Conservation (phyloP, 1,140 invertebrate genomes). For the Colletes latitarsis region DNA sequence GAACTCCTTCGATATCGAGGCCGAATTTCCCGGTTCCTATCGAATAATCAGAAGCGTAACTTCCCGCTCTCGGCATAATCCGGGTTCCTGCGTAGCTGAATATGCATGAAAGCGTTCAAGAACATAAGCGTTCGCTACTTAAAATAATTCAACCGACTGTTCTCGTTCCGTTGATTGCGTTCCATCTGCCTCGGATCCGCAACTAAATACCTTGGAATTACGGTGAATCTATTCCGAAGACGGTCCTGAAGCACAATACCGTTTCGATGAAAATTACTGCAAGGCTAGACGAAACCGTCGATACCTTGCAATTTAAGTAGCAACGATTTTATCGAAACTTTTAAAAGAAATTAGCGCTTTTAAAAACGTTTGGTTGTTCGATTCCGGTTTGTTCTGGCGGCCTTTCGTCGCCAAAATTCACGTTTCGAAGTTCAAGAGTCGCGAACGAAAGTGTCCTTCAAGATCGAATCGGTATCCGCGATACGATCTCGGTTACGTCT, state of each 20-base stretch:
- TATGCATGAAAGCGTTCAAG: slow-evolving; percentile 60
- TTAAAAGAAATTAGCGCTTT: too few species aligned
- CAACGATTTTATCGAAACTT: slow-evolving; percentile 1
- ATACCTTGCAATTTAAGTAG: not conserved
- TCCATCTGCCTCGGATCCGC: slow-evolving; percentile 22
- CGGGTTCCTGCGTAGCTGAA: slow-evolving; percentile 43
- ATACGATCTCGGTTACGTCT: not conserved
- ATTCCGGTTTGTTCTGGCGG: too few species aligned
- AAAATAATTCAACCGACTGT: slow-evolving; percentile 59
- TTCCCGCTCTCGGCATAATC: slow-evolving; percentile 50
- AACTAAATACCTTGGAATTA: slow-evolving; percentile 25
- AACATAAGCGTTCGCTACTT: slow-evolving; percentile 55
- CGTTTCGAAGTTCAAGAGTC: too few species aligned
- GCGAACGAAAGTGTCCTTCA: slow-evolving; percentile 7
- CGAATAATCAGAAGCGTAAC: slow-evolving; percentile 59
- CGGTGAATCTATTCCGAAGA: not conserved
- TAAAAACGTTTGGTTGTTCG: too few species aligned
- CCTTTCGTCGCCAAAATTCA: too few species aligned
- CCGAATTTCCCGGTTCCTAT: slow-evolving; percentile 44
- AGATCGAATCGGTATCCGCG: slow-evolving; percentile 12
- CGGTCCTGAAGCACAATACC: not conserved
- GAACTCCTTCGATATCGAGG: slow-evolving; percentile 34
- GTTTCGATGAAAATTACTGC: slow-evolving; percentile 16
- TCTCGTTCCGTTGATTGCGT: slow-evolving; percentile 40
- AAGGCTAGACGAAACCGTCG: slow-evolving; percentile 5